These are phyloP conservation scores for Aldabrachelys gigantea DNA, from an alignment of 2,113 vertebrate genomes.

Conservation along the genomic window DNA sequence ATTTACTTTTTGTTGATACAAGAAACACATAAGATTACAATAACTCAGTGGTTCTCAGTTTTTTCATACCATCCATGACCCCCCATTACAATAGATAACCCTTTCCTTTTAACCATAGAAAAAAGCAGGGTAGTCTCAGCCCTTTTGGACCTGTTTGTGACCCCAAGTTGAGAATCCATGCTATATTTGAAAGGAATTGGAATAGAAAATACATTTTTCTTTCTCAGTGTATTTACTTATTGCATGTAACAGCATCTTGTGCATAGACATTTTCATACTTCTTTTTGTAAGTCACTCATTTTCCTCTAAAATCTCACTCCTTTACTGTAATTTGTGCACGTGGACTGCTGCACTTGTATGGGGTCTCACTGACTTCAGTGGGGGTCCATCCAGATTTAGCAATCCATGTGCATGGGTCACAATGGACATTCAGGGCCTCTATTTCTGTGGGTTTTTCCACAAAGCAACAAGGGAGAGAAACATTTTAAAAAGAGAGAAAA, in stretches of 20 bases:
- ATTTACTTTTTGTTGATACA: not conserved
- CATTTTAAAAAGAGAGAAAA: not conserved
- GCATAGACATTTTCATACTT: not conserved
- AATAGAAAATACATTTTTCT: not conserved
- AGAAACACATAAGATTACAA: not conserved
- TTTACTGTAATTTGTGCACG: not conserved
- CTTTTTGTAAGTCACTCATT: not conserved
- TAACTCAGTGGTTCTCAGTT: not conserved
- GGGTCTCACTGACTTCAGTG: not conserved
- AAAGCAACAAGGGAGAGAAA: not conserved
- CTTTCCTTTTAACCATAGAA: not conserved
- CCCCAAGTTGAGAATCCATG: not conserved
- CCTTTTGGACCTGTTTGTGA: not conserved
- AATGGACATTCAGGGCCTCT: not conserved
- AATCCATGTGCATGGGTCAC: not conserved
- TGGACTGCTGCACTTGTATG: not conserved
- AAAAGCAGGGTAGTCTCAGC: not conserved
- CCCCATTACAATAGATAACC: not conserved
- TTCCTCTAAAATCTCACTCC: not conserved
- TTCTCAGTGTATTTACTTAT: not conserved
- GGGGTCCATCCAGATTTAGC: not conserved
- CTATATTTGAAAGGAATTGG: slow-evolving; percentile 1
- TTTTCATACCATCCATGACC: not conserved
- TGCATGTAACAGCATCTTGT: not conserved
- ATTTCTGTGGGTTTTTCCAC: not conserved